A percentile compares a stretch with the other conserved stretches of the same genome.
Evolutionary conservation across 2,888 invertebrate genomes (phyloP).

Genomic region (Andrena fulva): DNA sequence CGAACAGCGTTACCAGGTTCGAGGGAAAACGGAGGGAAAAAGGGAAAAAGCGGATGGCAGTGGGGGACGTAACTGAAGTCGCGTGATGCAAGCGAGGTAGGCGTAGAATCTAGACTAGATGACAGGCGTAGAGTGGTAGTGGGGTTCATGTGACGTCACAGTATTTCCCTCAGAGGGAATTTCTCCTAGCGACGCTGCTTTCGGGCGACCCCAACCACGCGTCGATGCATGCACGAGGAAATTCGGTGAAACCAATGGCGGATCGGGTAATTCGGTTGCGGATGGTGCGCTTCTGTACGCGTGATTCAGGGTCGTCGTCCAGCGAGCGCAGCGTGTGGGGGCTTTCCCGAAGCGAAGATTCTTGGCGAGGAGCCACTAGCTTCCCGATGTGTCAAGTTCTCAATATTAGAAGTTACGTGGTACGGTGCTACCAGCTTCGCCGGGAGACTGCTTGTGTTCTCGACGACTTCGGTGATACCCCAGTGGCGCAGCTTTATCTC

Average conservation of each 20-base stretch:
- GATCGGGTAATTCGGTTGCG: slow-evolving; percentile 35
- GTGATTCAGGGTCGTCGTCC: slow-evolving; percentile 72
- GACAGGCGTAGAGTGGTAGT: no score
- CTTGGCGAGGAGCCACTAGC: slow-evolving; percentile 75
- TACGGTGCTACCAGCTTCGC: slow-evolving; percentile 39
- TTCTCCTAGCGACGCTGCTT: no score
- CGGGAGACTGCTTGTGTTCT: slow-evolving; percentile 3
- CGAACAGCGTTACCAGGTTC: no score
- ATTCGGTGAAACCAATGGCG: background rate
- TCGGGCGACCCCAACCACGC: slow-evolving; percentile 1
- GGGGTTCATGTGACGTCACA: no score
- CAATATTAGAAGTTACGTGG: slow-evolving; percentile 69
- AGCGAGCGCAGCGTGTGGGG: slow-evolving; percentile 50
- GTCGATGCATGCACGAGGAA: background rate
- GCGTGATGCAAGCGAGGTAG: no score
- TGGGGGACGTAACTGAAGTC: no score
- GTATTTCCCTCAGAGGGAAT: no score
- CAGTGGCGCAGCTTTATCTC: no score
- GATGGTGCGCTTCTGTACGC: slow-evolving; percentile 37
- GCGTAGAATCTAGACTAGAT: no score
- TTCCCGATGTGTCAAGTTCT: slow-evolving; percentile 78
- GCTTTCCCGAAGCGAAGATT: slow-evolving; percentile 66
- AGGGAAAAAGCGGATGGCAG: no score
- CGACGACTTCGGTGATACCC: background rate
- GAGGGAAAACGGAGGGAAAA: no score